Evolutionary conservation across 2,888 invertebrate species (phyloP).

Genomic region (Trichacis sp.): DNA sequence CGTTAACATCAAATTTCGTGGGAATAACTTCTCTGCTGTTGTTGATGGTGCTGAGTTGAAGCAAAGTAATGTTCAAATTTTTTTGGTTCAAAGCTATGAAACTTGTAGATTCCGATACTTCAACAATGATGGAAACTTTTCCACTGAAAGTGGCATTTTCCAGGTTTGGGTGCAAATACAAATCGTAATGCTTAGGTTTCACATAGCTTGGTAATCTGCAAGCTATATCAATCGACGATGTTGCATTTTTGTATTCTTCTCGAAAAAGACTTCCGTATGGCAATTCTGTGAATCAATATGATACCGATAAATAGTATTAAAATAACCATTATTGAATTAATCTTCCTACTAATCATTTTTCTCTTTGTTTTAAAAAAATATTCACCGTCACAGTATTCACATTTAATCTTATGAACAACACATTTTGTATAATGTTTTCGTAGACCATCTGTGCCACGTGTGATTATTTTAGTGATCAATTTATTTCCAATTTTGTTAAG

Average conservation of each 20-base stretch:
- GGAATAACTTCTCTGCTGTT: constrained; percentile 36
- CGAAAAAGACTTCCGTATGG: constrained; percentile 6
- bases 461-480: too few relatives aligned
- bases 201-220: constrained; percentile 74
- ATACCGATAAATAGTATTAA: too few relatives aligned
- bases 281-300: constrained; percentile 22
- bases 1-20: constrained; percentile 40
- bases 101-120: constrained; percentile 66
- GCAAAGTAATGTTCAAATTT: constrained; percentile 70
- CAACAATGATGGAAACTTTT: constrained; percentile 71
- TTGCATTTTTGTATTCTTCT: constrained; percentile 19
- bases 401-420: too few relatives aligned
- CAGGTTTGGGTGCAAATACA: constrained; percentile 76
- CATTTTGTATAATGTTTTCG: too few relatives aligned
- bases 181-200: constrained; percentile 75
- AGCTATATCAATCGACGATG: constrained; percentile 52
- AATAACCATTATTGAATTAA: too few relatives aligned
- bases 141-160: constrained; percentile 74
- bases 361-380: too few relatives aligned
- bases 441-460: too few relatives aligned
- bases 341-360: too few relatives aligned
- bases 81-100: constrained; percentile 71
- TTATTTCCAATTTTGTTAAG: too few relatives aligned
- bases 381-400: too few relatives aligned
- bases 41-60: constrained; percentile 60